Evolutionary conservation across 2,888 invertebrate species (phyloP), one percentile per base, ranked within the genome.

Genomic region (Exocentrus adspersus): DNA sequence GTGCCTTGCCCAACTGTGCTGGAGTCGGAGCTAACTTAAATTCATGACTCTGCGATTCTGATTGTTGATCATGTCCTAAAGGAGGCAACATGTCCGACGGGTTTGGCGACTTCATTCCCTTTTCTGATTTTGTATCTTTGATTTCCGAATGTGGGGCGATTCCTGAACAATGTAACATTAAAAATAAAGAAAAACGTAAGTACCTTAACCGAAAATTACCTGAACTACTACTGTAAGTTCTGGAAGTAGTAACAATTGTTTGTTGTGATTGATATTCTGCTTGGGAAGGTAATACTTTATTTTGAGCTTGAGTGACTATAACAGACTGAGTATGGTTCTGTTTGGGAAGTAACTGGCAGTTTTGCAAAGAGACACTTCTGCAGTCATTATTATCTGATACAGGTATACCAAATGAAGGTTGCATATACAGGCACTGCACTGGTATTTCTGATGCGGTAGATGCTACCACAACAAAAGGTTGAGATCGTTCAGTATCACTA

Each of bases 11-110:
- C 61, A 96, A 86, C 82, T 97, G 97, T 21, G 97, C 97, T 2
- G 97, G 97, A 0, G 97, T 97, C 0, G 97, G 97, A 43, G 95
- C 96, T 70, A 97, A 85, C 59, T 95, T 91, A 84, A 93, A 93
- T 71, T 82, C 82, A 32, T 75, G 69, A 45, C 71, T 72, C 12
- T 61, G 63, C 21, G 58, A 57, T 19, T 67, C 67, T 32, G 21
- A 19, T 51, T 59, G 48, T 16, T 42, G 41, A 24, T 57, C 51
- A n/a, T 65, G 53, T 9, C 12, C 64, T 17, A 62, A 64, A 42
- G 65, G 46, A 19, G 65, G 67, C 32, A 57, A 37, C 64, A 64
- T 69, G 41, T 65, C 62, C 32, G 65, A 51, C 42, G 51, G 30
- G 17, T 50, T 42, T 57, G 71, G 59, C 50, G 69, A 68, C 50